Conservation (phyloP, 2,888 invertebrate genomes). For the Penaeus monodon region DNA sequence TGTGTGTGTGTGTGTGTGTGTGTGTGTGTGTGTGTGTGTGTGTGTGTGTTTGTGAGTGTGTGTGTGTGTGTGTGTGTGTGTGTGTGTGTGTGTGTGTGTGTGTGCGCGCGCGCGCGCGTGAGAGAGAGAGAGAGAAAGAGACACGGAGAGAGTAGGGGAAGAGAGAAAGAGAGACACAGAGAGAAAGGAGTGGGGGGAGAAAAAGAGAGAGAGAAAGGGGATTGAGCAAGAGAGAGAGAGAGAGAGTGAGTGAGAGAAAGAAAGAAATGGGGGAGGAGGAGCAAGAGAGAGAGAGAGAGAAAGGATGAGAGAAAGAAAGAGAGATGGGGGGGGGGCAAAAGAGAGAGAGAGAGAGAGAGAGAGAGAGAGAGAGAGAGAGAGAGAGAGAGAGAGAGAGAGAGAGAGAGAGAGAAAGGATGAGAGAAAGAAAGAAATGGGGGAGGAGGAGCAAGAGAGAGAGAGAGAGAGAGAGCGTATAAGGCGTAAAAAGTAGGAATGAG, state of each 20-base stretch:
- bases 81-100: too few relatives aligned
- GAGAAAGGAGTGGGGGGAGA: too few relatives aligned
- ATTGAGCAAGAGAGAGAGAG: too few relatives aligned
- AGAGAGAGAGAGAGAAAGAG: too few relatives aligned
- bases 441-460: background rate
- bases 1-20: too few relatives aligned
- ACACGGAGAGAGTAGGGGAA: rapidly evolving
- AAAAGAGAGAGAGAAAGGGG: too few relatives aligned
- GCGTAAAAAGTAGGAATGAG: background rate
- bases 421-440: background rate
- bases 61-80: too few relatives aligned
- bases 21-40: too few relatives aligned
- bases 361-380: background rate
- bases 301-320: background rate
- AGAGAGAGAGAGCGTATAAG: background rate
- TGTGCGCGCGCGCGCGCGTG: too few relatives aligned
- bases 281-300: slow-evolving; percentile 8
- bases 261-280: background rate
- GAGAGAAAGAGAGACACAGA: too few relatives aligned
- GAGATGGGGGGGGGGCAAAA: background rate
- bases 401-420: background rate
- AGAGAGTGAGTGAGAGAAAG: background rate
- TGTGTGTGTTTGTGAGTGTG: too few relatives aligned
- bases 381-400: background rate
- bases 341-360: background rate